These are phyloP conservation scores for Eulithis prunata DNA, from an alignment of 2,888 invertebrate genomes.

Conservation along the genomic window DNA sequence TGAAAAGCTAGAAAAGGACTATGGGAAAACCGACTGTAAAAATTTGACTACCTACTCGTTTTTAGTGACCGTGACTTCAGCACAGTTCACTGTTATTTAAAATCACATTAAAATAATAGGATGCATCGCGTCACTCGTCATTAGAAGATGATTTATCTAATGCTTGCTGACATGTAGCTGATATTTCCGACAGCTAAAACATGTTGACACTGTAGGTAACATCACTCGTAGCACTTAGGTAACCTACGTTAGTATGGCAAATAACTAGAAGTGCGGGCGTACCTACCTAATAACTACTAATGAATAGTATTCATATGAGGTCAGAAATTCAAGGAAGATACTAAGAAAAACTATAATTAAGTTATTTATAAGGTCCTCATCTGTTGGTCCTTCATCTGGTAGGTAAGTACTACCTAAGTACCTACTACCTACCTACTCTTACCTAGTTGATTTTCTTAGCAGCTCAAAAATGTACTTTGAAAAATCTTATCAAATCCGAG, in stretches of 20 bases:
- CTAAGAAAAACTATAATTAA: not conserved
- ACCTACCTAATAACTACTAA: not conserved
- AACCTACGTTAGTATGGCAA: too few species aligned
- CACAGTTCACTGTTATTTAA: not conserved
- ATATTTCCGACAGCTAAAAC: constrained; percentile 33
- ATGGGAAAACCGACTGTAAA: too few species aligned
- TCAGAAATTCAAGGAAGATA: constrained; percentile 7
- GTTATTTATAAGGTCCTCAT: not conserved
- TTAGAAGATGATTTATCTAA: constrained; percentile 13
- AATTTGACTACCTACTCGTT: too few species aligned
- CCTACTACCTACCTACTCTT: not conserved
- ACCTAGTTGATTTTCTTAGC: not conserved
- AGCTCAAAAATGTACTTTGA: too few species aligned
- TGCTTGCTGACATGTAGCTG: constrained; percentile 7
- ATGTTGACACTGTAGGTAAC: constrained; percentile 3
- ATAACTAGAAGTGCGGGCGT: too few species aligned
- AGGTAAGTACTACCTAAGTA: not conserved
- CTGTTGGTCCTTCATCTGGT: not conserved
- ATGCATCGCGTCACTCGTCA: not conserved
- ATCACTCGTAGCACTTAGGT: not conserved
- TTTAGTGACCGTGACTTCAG: too few species aligned
- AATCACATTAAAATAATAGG: not conserved
- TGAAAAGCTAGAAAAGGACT: too few species aligned
- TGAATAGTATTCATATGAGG: constrained; percentile 1
- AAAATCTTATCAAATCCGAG: too few species aligned